A percentile compares a stretch with the other conserved stretches of the same genome.
phyloP scores from a whole-genome alignment of 1,140 invertebrate genomes.

The Charaxes varanes region DNA sequence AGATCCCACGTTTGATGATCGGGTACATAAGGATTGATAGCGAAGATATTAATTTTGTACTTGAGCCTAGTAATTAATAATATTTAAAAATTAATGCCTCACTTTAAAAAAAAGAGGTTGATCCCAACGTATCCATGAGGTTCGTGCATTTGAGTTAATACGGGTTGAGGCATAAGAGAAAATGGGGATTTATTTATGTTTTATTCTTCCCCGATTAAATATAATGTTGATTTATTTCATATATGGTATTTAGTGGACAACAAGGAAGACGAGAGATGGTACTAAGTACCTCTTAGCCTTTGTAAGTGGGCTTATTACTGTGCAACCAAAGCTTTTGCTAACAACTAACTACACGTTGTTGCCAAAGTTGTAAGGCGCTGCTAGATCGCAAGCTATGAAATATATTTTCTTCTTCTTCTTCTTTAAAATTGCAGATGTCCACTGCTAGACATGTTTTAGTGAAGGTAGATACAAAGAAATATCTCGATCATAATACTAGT shows the following conservation, averaged over 20 bases:
- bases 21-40: too few relatives aligned
- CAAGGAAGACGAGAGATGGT: conserved; percentile 5
- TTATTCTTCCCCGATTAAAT: neutral
- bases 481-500: neutral
- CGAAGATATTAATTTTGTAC: too few relatives aligned
- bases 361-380: conserved; percentile 7
- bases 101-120: too few relatives aligned
- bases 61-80: too few relatives aligned
- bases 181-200: neutral
- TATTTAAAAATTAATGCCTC: too few relatives aligned
- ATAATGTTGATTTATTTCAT: neutral
- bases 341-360: conserved; percentile 20
- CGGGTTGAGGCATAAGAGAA: too few relatives aligned
- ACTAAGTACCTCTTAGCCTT: conserved; percentile 27
- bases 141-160: too few relatives aligned
- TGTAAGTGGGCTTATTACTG: conserved; percentile 31
- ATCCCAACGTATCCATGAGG: too few relatives aligned
- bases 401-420: neutral
- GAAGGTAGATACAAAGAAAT: too few relatives aligned
- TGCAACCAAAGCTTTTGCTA: conserved; percentile 20
- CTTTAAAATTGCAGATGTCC: too few relatives aligned
- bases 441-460: too few relatives aligned
- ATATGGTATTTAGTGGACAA: neutral
- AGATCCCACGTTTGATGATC: too few relatives aligned
- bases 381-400: conserved; percentile 2